Evolutionary conservation across 2,113 vertebrate species (phyloP).

Genomic region (Pseudopipra pipra): DNA sequence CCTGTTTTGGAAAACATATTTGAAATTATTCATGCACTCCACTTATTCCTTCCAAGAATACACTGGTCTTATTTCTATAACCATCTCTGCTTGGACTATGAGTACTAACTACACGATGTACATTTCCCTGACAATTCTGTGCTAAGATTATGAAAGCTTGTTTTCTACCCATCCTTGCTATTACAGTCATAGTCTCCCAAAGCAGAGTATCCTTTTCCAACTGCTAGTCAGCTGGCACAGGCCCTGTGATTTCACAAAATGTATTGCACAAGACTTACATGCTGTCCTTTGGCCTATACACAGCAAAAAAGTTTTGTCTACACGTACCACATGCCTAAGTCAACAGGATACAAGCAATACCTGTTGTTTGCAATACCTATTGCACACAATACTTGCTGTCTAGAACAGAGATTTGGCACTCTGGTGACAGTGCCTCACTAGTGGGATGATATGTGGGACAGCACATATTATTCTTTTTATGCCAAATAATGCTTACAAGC

Average conservation of each 20-base stretch:
- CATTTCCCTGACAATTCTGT: background rate
- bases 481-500: background rate
- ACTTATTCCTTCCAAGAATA: background rate
- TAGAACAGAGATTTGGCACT: background rate
- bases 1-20: background rate
- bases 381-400: background rate
- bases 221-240: background rate
- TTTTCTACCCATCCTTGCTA: background rate
- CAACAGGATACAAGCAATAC: background rate
- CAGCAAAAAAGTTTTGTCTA: background rate
- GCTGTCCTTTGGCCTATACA: background rate
- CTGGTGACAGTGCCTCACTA: fast-evolving
- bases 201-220: background rate
- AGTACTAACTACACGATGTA: background rate
- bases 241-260: background rate
- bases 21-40: background rate
- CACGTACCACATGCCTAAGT: background rate
- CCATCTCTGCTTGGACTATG: background rate
- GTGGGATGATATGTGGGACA: background rate
- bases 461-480: background rate
- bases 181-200: background rate
- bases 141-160: background rate
- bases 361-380: too few relatives aligned
- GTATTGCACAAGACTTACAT: background rate
- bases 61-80: background rate